A percentile compares a stretch with the other conserved stretches of the same genome.
Evolutionary conservation across 2,113 vertebrate species (phyloP).

Genomic region (Megaceryle torquata): DNA sequence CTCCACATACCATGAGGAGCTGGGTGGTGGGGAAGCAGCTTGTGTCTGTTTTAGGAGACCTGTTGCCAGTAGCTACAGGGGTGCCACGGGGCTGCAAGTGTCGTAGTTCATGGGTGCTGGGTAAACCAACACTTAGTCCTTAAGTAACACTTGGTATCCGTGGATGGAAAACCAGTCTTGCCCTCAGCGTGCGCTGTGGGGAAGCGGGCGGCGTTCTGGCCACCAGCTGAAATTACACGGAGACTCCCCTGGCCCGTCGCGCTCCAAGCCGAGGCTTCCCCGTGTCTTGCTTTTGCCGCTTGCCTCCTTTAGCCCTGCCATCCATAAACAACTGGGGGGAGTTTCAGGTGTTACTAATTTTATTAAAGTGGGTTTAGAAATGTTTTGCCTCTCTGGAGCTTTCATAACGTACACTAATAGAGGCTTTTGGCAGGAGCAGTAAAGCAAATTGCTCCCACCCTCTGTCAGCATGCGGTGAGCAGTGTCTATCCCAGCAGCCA

Average conservation of each 20-base stretch:
- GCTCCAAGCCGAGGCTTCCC: neutral
- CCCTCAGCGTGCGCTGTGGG: fast-evolving
- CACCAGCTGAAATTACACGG: fast-evolving
- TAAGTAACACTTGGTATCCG: neutral
- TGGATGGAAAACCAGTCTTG: neutral
- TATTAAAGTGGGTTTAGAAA: neutral
- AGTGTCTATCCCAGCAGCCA: neutral
- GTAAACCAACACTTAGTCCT: too few species aligned
- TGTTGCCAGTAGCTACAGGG: too few species aligned
- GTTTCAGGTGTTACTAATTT: neutral
- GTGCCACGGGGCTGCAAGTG: too few species aligned
- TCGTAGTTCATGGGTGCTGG: too few species aligned
- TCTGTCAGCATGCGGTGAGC: neutral
- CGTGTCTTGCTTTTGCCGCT: neutral
- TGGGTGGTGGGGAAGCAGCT: neutral
- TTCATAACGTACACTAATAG: neutral
- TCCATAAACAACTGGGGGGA: neutral
- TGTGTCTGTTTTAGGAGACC: neutral
- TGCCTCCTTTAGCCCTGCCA: neutral
- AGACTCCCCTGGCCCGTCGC: neutral
- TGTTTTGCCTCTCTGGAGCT: conserved; percentile 13
- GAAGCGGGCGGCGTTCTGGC: neutral
- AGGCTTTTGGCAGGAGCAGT: conserved; percentile 26
- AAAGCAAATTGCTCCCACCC: conserved; percentile 36
- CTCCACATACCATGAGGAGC: fast-evolving